Evolutionary conservation across 2,888 invertebrate species (phyloP), one percentile per base, ranked within the genome.

Genomic region (Acronicta leporina): DNA sequence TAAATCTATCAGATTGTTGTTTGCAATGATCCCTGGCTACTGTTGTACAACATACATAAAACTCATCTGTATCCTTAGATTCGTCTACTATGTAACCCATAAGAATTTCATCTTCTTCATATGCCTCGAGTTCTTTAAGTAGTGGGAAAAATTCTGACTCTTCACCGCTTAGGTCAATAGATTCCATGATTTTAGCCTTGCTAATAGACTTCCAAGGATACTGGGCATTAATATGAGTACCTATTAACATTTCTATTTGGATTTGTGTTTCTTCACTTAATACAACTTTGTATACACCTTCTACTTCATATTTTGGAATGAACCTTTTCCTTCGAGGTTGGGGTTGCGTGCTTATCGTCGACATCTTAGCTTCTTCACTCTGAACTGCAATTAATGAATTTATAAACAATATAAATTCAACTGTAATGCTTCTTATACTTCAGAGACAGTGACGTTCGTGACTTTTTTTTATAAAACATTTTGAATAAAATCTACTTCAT

Each of bases 181-280:
- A 92, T 75, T 97, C 96, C 50, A 95, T 91, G 1, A 97, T 89
- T 45, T 95, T 89, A 35, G 95, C 94, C 84, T 95, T 97, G 16
- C 89, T 90, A 0, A 97, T 89, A 63, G 92, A 93, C 64, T 96
- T 96, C 97, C 97, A 97, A 0, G 97, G 97, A 78, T 95, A 96
- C 83, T 97, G 97, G 15, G 96, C 95, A 0, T 96, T 97, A 0
- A 97, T 95, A 80, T 97, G 95, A 40, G 95, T 91, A 0, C 97
- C 97, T 43, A 97, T 95, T 2, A 96, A 94, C 72, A 96, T 93
- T 63, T 96, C 96, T 11, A 97, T 85, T 52, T 95, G 93, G 68
- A 94, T 90, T 80, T 96, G 96, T 13, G 96, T 95, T 68, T 95
- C 88, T 71, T 95, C 95, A 3, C 95, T 92, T 30, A 96, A 66